Evolutionary conservation across 2,797 vertebrate species (phyloP), one percentile per base, ranked within the genome.

Genomic region (Champsocephalus esox): DNA sequence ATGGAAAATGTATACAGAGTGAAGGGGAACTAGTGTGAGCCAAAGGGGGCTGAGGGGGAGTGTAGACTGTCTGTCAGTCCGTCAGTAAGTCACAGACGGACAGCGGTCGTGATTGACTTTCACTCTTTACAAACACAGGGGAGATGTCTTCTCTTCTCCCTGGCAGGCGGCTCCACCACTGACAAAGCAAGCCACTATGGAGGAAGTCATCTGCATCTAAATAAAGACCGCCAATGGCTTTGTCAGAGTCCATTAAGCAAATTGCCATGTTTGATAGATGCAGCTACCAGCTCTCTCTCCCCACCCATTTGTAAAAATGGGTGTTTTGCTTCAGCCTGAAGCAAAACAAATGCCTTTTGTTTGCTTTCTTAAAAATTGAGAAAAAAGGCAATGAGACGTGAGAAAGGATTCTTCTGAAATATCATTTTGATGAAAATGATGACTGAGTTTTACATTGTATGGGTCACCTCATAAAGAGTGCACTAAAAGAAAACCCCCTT

Each of bases 191-290:
- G 79, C 82, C 86, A 83, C 75, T 73, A 87, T 75, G 66, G 85
- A 91, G 88, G 86, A 93, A 93, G 89, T 91, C 92, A 93, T 93
- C 92, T 90, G 89, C 91, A 93, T 92, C 92, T 93, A 93, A 93
- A 93, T 93, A 93, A 92, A 92, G 91, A 91, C 87, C 62, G 87
- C 89, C 90, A 84, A 81, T 91, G 89, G 92, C 92, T 93, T 92
- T 92, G 92, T 94, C 92, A 91, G 84, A 93, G 85, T 91, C 92
- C 93, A 94, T 95, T 94, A 93, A 91, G 88, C 85, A 94, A 94
- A 94, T 93, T 93, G 91, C 88, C 82, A 89, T 88, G 89, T 92
- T 91, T 93, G 91, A 94, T 89, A 86, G 92, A 95, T 92, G 92
- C 87, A 88, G 85, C 80, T 57, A 91, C 73, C 82, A 68, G 85